Evolutionary conservation across 2,113 vertebrate genomes (phyloP).

Genomic region (Spheniscus mendiculus): DNA sequence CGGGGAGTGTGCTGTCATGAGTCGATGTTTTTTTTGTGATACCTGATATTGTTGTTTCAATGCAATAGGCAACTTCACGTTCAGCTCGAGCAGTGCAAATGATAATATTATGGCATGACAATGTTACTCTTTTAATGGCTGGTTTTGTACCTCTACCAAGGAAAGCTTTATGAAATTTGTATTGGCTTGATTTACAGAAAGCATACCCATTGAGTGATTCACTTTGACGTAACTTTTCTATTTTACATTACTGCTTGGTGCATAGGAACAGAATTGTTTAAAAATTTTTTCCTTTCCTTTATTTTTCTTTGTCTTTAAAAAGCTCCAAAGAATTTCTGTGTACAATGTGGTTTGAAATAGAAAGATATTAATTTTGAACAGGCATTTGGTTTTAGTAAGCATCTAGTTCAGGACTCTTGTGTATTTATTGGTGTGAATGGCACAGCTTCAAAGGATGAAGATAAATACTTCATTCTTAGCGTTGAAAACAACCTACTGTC

Average conservation of each 20-base stretch:
- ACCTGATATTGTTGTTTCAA: slow-evolving; percentile 9
- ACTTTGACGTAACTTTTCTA: not conserved
- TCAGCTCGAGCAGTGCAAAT: not conserved
- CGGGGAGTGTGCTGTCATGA: not conserved
- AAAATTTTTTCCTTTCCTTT: not conserved
- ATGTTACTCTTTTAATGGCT: slow-evolving; percentile 1
- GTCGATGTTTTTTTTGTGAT: slow-evolving; percentile 14
- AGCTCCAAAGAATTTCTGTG: not conserved
- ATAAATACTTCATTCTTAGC: slow-evolving; percentile 11
- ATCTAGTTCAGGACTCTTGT: slow-evolving; percentile 3
- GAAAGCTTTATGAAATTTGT: slow-evolving; percentile 22
- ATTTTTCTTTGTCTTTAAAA: slow-evolving; percentile 36
- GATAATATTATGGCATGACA: not conserved
- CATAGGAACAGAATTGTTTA: not conserved
- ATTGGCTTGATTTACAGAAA: slow-evolving; percentile 23
- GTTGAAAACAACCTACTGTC: slow-evolving; percentile 3
- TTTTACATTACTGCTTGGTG: not conserved
- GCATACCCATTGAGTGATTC: not conserved
- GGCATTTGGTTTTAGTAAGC: slow-evolving; percentile 32
- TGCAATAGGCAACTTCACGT: not conserved
- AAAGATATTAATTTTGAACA: slow-evolving; percentile 18
- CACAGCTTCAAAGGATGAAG: slow-evolving; percentile 36
- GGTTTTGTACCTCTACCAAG: slow-evolving; percentile 32
- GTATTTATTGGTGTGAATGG: slow-evolving; percentile 12
- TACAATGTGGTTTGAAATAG: not conserved